phyloP scores from a whole-genome alignment of 2,797 vertebrate species.

The Alosa sapidissima region DNA sequence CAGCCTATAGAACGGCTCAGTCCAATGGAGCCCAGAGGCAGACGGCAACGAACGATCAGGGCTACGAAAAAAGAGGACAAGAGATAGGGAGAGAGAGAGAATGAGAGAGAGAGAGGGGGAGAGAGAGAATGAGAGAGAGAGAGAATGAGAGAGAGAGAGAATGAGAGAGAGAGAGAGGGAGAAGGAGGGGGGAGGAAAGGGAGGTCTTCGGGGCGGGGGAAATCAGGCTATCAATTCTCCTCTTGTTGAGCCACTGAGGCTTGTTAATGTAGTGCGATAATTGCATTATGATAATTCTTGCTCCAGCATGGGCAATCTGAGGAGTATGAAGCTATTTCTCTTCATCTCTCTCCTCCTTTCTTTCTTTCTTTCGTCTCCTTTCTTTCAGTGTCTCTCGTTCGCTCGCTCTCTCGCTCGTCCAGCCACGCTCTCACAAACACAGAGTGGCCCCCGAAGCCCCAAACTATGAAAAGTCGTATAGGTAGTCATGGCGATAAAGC shows the following conservation, averaged over 20 bases:
- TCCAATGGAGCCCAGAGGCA: constrained; percentile 4
- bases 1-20: neutral
- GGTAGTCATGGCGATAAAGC: neutral
- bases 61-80: constrained; percentile 55
- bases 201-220: neutral
- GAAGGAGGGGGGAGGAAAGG: neutral
- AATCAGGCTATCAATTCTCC: constrained; percentile 2
- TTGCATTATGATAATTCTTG: constrained; percentile 7
- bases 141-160: constrained; percentile 20
- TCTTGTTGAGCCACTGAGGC: neutral
- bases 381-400: neutral
- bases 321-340: neutral
- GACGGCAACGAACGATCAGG: neutral
- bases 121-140: neutral
- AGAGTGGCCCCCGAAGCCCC: neutral
- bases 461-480: neutral
- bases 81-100: constrained; percentile 22
- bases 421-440: neutral
- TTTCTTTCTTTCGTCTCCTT: neutral
- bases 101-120: constrained; percentile 39
- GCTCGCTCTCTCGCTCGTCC: neutral
- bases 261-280: constrained; percentile 18
- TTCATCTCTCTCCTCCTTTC: neutral
- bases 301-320: neutral
- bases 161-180: constrained; percentile 49